A percentile compares a stretch with the other conserved stretches of the same genome.
Conservation (phyloP, 2,888 invertebrate species). For the Drosophila recens region DNA sequence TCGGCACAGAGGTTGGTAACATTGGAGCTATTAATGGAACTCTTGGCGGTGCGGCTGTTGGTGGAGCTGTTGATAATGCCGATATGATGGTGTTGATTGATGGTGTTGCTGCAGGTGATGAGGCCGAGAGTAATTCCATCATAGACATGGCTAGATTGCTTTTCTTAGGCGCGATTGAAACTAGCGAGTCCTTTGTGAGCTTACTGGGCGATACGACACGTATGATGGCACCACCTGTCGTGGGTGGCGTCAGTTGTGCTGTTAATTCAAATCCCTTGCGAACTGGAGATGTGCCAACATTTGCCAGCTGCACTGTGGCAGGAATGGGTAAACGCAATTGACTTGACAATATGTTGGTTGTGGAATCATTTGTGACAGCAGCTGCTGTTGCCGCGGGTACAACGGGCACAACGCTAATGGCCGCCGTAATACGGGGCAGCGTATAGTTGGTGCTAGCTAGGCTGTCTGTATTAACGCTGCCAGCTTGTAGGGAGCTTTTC, state of each 20-base stretch:
- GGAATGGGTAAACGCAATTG: not conserved
- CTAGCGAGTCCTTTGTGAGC: not conserved
- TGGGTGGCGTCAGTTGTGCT: not conserved
- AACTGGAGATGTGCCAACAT: not conserved
- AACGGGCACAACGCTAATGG: slow-evolving; percentile 9
- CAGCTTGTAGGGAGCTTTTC: not conserved
- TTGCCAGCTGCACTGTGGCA: slow-evolving; percentile 5
- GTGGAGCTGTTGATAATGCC: not conserved
- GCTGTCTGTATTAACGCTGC: not conserved
- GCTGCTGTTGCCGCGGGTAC: not conserved
- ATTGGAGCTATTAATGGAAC: not conserved
- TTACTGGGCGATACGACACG: not conserved
- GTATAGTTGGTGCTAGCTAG: not conserved
- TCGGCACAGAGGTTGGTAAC: not conserved
- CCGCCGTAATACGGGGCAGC: not conserved
- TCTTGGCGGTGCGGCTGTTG: not conserved
- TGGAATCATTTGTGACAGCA: not conserved
- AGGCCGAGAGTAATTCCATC: not conserved
- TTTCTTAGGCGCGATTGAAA: not conserved
- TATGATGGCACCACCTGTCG: not conserved
- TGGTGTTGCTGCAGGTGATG: not conserved
- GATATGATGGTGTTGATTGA: not conserved
- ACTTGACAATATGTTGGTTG: not conserved
- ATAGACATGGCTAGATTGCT: not conserved
- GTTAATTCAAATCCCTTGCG: not conserved